These are phyloP conservation scores for Hippocampus abdominalis DNA, from an alignment of 2,113 vertebrate species.

Conservation along the genomic window DNA sequence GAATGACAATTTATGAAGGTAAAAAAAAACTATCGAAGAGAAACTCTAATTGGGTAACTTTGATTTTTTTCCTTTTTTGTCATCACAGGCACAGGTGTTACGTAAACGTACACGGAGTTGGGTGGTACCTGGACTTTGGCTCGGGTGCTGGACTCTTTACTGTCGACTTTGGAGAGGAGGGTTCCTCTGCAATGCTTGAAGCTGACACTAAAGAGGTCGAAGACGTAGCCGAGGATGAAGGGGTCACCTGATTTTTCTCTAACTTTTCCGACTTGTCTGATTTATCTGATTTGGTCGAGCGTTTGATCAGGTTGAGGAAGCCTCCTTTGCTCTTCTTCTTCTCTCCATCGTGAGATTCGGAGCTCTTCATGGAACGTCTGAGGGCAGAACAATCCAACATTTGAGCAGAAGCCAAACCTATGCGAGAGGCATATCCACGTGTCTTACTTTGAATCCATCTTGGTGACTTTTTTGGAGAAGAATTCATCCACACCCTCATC, in stretches of 20 bases:
- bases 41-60: not conserved
- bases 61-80: not conserved
- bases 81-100: not conserved
- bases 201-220: conserved; percentile 21
- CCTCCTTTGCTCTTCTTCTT: conserved; percentile 90
- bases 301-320: conserved; percentile 93
- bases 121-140: conserved; percentile 53
- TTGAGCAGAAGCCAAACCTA: not conserved
- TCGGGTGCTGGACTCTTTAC: conserved; percentile 75
- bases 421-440: not conserved
- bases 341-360: conserved; percentile 83
- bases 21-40: not conserved
- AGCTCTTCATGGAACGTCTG: conserved; percentile 77
- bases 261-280: conserved; percentile 75
- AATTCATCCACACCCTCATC: conserved; percentile 98
- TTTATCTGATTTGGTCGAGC: conserved; percentile 80
- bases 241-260: conserved; percentile 60
- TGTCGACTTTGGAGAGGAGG: conserved; percentile 76
- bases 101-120: not conserved
- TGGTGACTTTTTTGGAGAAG: conserved; percentile 94
- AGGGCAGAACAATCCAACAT: not conserved
- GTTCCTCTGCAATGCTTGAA: conserved; percentile 72
- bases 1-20: not conserved
- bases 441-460: conserved; percentile 80
- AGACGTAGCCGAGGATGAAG: conserved; percentile 39